Evolutionary conservation across 1,140 invertebrate genomes (phyloP), one percentile per base, ranked within the genome.

Genomic region (Calliopsis andreniformis): DNA sequence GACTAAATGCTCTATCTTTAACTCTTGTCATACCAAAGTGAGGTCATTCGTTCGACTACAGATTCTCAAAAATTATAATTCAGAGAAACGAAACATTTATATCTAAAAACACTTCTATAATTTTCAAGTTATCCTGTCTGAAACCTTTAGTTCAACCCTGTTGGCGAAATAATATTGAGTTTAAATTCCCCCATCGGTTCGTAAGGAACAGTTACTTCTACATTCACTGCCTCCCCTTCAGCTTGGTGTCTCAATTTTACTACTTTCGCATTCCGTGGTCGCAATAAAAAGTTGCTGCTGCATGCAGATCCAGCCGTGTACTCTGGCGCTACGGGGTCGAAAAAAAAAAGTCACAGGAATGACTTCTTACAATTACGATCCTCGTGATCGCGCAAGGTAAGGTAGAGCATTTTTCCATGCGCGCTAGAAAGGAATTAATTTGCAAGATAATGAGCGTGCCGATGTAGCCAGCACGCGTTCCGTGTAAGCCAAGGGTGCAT

Each of bases 401-500:
- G 39, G 42, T 55, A 64, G 49, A 67, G 63, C 49, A 67, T 75
- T 67, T 75, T 75, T 75, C n/a, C 63, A 58, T 47, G 63, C 51
- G 51, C 71, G 71, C n/a, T 55, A 75, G 73, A 76, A 68, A 76
- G 64, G 73, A 76, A 76, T 76, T 76, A 68, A 76, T 76, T 76
- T 76, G 73, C 73, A 76, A 76, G 73, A 76, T 76, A 76, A 76
- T 68, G 73, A 76, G 73, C 53, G 64, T 51, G 73, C 55, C 56
- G 64, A 59, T 76, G 73, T 76, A 76, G 64, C 64, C 23, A 51
- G 43, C 64, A 68, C 73, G 73, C 64, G 43, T 76, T 69, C 53
- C 66, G 43, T 69, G 66, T 69, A 69, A 25, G 45, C 42, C 73
- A 35, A 20, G 20, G 20, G 43, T 30, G 20, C 58, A 77, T 77